These are phyloP conservation scores for Mallotus villosus DNA, from an alignment of 2,797 vertebrate species.

Conservation along the genomic window DNA sequence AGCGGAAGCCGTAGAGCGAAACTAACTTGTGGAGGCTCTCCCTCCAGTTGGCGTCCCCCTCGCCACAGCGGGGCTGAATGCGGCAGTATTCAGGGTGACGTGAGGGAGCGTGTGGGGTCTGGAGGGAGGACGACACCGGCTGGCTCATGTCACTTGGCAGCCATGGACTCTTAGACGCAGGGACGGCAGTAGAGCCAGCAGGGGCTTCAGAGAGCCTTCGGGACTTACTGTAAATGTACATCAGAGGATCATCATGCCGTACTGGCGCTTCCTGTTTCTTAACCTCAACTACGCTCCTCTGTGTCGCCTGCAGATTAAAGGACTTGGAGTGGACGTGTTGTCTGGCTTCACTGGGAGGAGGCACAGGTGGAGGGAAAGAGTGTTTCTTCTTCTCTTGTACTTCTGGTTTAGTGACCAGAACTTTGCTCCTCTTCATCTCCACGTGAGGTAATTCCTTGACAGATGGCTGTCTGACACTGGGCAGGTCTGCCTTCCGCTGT, in stretches of 20 bases:
- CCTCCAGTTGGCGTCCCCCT: background rate
- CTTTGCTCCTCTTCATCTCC: background rate
- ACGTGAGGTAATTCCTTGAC: background rate
- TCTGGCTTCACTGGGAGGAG: background rate
- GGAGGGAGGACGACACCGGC: background rate
- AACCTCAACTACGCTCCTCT: background rate
- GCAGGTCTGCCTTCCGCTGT: background rate
- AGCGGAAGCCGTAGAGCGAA: background rate
- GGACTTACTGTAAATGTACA: background rate
- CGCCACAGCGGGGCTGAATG: background rate
- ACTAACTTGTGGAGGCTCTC: slow-evolving; percentile 10
- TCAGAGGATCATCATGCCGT: background rate
- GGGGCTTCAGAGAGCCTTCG: background rate
- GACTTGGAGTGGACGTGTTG: background rate
- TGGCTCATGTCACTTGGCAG: background rate
- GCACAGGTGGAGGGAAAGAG: background rate
- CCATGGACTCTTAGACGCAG: background rate
- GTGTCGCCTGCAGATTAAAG: background rate
- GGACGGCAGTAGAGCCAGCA: background rate
- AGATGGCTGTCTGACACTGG: background rate
- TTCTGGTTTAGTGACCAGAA: background rate
- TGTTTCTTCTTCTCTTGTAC: background rate
- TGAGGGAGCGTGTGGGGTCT: background rate
- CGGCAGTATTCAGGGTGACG: background rate
- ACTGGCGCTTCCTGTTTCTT: background rate